Conservation (phyloP, 2,797 vertebrate species). For the Eleutherodactylus coqui region DNA sequence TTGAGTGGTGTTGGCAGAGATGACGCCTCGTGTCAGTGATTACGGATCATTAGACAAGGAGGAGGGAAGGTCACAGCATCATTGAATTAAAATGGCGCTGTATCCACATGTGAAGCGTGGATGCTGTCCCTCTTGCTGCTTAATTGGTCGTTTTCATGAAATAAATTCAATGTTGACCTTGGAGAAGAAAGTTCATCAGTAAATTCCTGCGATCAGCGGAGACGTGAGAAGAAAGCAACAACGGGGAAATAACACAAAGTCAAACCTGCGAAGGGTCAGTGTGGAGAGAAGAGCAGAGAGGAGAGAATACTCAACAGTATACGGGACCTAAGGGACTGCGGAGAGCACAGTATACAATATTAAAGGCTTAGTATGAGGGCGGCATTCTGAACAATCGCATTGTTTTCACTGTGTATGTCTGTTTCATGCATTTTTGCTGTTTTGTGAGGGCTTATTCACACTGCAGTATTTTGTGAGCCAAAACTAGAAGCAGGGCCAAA, state of each 20-base stretch:
- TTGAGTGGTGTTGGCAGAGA: slow-evolving; percentile 2
- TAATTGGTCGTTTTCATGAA: slow-evolving; percentile 43
- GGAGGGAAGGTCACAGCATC: slow-evolving; percentile 16
- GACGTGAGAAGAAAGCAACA: not conserved
- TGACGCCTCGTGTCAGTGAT: slow-evolving; percentile 37
- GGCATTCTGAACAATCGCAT: too few species aligned
- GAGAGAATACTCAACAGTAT: not conserved
- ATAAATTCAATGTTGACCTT: slow-evolving; percentile 6
- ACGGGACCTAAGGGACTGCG: not conserved
- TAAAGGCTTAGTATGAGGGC: not conserved
- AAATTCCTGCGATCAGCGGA: not conserved
- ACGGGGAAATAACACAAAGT: not conserved
- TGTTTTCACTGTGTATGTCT: too few species aligned
- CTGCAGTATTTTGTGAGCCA: too few species aligned
- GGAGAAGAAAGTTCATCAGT: slow-evolving; percentile 13
- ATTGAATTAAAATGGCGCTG: slow-evolving; percentile 1
- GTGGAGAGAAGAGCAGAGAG: not conserved
- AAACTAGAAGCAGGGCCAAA: too few species aligned
- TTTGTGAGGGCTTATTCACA: too few species aligned
- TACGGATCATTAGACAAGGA: slow-evolving; percentile 48
- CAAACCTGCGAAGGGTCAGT: not conserved
- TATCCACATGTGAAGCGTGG: slow-evolving; percentile 1
- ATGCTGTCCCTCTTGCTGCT: not conserved
- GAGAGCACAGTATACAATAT: not conserved
- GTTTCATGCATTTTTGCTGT: too few species aligned